These are phyloP conservation scores for Falcaria lacertinaria DNA, from an alignment of 2,888 invertebrate genomes.

Conservation along the genomic window DNA sequence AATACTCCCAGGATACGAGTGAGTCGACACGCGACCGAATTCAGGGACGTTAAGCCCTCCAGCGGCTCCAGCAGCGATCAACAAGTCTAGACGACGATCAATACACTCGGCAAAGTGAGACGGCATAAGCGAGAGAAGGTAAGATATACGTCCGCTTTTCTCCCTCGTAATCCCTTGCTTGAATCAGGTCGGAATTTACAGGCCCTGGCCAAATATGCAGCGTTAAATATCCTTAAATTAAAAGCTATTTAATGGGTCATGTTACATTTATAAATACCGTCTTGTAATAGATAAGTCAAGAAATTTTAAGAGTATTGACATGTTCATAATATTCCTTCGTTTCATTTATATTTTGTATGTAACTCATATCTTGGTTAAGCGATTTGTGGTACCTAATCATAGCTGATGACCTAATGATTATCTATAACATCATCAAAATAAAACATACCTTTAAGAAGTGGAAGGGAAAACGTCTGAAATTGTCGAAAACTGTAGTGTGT, in stretches of 20 bases:
- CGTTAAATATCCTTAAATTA: slow-evolving; percentile 14
- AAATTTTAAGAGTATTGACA: slow-evolving; percentile 9
- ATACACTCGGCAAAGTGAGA: slow-evolving; percentile 59
- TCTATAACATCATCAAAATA: too few relatives aligned
- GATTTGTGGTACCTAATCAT: too few relatives aligned
- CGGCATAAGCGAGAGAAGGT: slow-evolving; percentile 42
- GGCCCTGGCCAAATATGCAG: slow-evolving; percentile 14
- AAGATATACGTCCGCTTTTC: slow-evolving; percentile 32
- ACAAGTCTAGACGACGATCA: slow-evolving; percentile 78
- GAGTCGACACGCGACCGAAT: slow-evolving; percentile 21
- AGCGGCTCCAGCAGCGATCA: slow-evolving; percentile 56
- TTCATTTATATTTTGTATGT: too few relatives aligned
- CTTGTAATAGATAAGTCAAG: slow-evolving; percentile 10
- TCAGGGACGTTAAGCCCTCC: slow-evolving; percentile 47
- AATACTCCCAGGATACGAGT: neutral
- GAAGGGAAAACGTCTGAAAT: too few relatives aligned
- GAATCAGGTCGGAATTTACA: slow-evolving; percentile 14
- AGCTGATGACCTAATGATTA: too few relatives aligned
- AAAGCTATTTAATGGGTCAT: slow-evolving; percentile 8
- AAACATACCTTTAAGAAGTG: too few relatives aligned
- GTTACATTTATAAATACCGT: slow-evolving; percentile 2
- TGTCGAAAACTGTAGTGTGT: too few relatives aligned
- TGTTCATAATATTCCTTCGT: neutral
- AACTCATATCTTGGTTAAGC: too few relatives aligned
- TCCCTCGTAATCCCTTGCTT: slow-evolving; percentile 21